These are phyloP conservation scores for Xenentodon cancila DNA, from an alignment of 2,797 vertebrate genomes.

Conservation along the genomic window DNA sequence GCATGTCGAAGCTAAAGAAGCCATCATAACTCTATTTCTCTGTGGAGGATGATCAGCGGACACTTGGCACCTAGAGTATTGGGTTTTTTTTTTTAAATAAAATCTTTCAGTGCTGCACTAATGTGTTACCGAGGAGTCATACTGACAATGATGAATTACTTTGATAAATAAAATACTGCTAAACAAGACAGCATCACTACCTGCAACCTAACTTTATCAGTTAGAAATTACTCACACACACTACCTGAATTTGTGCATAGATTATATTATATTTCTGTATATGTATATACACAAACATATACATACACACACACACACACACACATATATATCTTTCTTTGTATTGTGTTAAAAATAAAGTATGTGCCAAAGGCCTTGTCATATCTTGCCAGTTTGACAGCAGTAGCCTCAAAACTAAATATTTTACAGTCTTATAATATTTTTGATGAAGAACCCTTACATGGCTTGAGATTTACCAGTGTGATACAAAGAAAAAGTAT, in stretches of 20 bases:
- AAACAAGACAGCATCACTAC: slow-evolving; percentile 13
- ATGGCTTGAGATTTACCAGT: neutral
- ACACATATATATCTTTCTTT: too few species aligned
- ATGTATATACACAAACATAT: too few species aligned
- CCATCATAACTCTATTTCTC: slow-evolving; percentile 1
- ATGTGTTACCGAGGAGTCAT: slow-evolving; percentile 36
- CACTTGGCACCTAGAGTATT: slow-evolving; percentile 19
- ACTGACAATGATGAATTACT: slow-evolving; percentile 43
- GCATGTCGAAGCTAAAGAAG: neutral
- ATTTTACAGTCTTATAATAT: too few species aligned
- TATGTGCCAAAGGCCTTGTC: too few species aligned
- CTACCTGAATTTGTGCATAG: too few species aligned
- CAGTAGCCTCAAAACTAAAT: too few species aligned
- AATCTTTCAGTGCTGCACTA: slow-evolving; percentile 39
- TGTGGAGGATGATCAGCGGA: slow-evolving; percentile 10
- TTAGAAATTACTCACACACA: neutral
- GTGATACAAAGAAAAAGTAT: slow-evolving; percentile 2
- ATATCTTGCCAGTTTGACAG: too few species aligned
- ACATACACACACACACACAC: too few species aligned
- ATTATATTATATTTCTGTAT: too few species aligned
- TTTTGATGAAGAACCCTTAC: too few species aligned
- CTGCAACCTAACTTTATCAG: slow-evolving; percentile 16
- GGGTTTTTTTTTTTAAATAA: slow-evolving; percentile 49
- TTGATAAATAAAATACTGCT: slow-evolving; percentile 42
- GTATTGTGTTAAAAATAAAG: too few species aligned